phyloP scores from a whole-genome alignment of 2,888 invertebrate genomes.

The Trissonchulus sp. region DNA sequence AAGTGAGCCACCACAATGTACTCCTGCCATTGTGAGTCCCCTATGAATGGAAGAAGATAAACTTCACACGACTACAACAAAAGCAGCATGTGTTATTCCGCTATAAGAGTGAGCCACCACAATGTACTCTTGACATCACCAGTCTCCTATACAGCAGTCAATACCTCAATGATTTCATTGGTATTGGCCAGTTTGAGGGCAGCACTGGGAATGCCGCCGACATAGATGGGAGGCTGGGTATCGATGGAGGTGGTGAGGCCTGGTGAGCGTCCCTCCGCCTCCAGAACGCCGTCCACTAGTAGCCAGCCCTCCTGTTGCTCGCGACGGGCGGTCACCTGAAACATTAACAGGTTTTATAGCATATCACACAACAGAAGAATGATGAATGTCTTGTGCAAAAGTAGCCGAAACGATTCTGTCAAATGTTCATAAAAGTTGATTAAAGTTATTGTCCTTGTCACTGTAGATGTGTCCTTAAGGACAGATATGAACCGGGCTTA shows the following conservation, averaged over 20 bases:
- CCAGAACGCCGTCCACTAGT: slow-evolving; percentile 50
- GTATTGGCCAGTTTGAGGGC: slow-evolving; percentile 28
- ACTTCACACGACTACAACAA: no score
- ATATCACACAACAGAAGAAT: no score
- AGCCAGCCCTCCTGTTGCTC: slow-evolving; percentile 45
- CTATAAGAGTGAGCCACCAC: no score
- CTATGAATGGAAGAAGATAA: no score
- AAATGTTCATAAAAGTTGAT: neutral
- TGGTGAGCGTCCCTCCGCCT: slow-evolving; percentile 41
- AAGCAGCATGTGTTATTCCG: no score
- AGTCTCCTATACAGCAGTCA: neutral
- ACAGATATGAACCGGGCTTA: no score
- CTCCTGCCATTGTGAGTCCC: no score
- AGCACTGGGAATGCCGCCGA: slow-evolving; percentile 53
- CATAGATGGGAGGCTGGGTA: slow-evolving; percentile 50
- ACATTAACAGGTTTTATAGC: neutral
- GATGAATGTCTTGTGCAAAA: no score
- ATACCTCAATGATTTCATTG: slow-evolving; percentile 20
- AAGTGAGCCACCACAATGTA: no score
- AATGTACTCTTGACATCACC: slow-evolving; percentile 2
- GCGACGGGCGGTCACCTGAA: slow-evolving; percentile 41
- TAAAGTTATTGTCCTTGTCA: neutral
- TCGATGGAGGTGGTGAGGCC: slow-evolving; percentile 49
- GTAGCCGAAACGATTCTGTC: neutral
- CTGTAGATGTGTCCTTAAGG: neutral